Evolutionary conservation across 2,113 vertebrate species (phyloP), one percentile per base, ranked within the genome.

Genomic region (Nycticorax nycticorax): DNA sequence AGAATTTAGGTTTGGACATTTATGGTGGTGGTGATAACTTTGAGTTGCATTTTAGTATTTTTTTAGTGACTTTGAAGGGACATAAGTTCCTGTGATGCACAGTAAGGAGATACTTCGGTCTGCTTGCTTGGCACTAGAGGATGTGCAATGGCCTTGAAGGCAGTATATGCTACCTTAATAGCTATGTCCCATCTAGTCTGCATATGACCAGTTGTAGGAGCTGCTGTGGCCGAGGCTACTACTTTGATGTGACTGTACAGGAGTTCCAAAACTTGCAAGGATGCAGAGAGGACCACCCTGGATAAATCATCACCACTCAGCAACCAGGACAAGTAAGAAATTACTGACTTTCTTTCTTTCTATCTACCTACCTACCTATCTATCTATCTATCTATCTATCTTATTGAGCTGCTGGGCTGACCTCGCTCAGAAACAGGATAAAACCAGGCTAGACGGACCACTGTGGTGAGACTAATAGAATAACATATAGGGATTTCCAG

Each of bases 131-230:
- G 16, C 20, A 56, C 48, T 48, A 37, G 63, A 30, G 12, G 30
- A 15, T 10, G 26, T 24, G 39, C 13, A 8, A 5, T 39, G 37
- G 5, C 55, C 84, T 48, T 35, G 57, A 50, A 43, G 28, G 13
- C 23, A 50, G 30, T 14, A 63, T 64, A 57, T 22, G 39, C 18
- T 59, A 1, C 32, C n/a, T 7, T 23, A 37, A 30, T 23, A 57
- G 14, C n/a, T 35, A 9, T 13, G 22, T 37, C 15, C 24, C 21
- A 26, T 74, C 37, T 28, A 20, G 20, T 24, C 26, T 48, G 37
- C 0, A 1, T 16, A 8, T n/a, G 23, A 52, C 11, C 22, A 28
- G 26, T 18, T 0, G 5, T 10, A 55, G 7, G 32, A 90, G 37
- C 10, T 82, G 52, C 69, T 63, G 33, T 28, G 37, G 59, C 37